Base-by-base conservation (phyloP, 1,140 invertebrate genomes). In the Calliopsis andreniformis region DNA sequence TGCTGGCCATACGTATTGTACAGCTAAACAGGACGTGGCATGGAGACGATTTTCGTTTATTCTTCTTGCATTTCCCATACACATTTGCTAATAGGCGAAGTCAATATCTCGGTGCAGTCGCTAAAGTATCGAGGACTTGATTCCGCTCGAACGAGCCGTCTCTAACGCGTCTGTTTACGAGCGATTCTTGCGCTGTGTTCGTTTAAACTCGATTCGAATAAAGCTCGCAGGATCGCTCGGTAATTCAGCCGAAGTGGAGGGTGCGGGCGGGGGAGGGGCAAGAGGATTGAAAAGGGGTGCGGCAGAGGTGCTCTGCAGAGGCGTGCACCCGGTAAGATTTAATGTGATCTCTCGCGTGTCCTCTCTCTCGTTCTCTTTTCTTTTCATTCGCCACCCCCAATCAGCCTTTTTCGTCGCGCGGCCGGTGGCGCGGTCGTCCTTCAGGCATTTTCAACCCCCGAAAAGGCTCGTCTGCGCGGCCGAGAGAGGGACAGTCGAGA, bases 311-410 rank as follows among this genome's bases (percentile, higher is more conserved):
- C 82, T 82, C 71, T 78, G 67, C 76, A 67, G 86, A 89, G 87
- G 87, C 87, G 87, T 89, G 80, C 85, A 88, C 79, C 80, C 86
- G 83, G 82, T 88, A 88, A 89, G 85, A 89, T 89, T 90, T 89
- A 89, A 89, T 87, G 83, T 84, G 86, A 88, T 89, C 83, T 88
- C 84, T 85, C 82, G 78, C 77, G 71, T 39, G 55, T 49, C n/a
- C 42, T 25, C 51, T 72, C 59, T 67, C 62, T 70, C 51, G 58
- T 63, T 66, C 76, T 78, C 76, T 55, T 51, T 78, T 59, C 67
- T 55, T 71, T 77, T 77, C 66, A 66, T 53, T 63, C 71, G 59
- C 25, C 53, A 35, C 28, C 63, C 61, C 64, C 64, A 56, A 72
- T 70, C 55, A 63, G 70, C 51, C 45, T 68, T 69, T 71, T 73